Evolutionary conservation across 2,113 vertebrate genomes (phyloP), one percentile per base, ranked within the genome.

Genomic region (Aldabrachelys gigantea): DNA sequence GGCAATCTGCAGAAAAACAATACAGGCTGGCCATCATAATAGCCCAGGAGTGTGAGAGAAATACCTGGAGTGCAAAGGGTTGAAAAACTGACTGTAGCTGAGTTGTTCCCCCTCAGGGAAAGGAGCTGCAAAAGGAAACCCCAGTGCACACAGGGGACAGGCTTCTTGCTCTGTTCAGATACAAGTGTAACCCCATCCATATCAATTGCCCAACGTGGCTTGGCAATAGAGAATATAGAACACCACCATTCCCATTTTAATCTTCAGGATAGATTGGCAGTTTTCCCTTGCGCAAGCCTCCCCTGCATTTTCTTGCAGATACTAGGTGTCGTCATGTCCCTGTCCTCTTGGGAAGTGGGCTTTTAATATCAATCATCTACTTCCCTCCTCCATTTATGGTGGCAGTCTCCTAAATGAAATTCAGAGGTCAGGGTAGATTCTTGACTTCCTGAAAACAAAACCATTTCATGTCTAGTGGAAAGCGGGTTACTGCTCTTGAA

Each of bases 31-130:
- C 53, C 10, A 24, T 38, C 80, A 72, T 69, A 69, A 69, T 14
- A 35, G 6, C 31, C 62, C 59, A 27, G 54, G 54, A 59, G 62
- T 87, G 21, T 2, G 41, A 53, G 53, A 52, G 56, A 41, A 83
- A 5, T 4, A 2, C 31, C 87, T 35, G 27, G 9, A 0, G 0
- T 47, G 38, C 38, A 75, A 41, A 41, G 13, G 17, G 29, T 56
- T 16, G n/a, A 83, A 69, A 75, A 29, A 11, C 2, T 0, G 0
- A 75, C 88, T 81, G 81, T n/a, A 86, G 72, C 0, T 49, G 1
- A 2, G 80, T 79, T 85, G 41, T 59, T 1, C 6, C 1, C 4
- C 5, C 52, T 41, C 22, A 62, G 85, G 27, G 4, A 2, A 4
- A 16, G 16, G 27, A 52, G 59, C 0, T 1, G 47, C 14, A 47